A percentile compares a stretch with the other conserved stretches of the same genome.
phyloP scores from a whole-genome alignment of 2,888 invertebrate species.

The Sinodicranocentrus sp. region DNA sequence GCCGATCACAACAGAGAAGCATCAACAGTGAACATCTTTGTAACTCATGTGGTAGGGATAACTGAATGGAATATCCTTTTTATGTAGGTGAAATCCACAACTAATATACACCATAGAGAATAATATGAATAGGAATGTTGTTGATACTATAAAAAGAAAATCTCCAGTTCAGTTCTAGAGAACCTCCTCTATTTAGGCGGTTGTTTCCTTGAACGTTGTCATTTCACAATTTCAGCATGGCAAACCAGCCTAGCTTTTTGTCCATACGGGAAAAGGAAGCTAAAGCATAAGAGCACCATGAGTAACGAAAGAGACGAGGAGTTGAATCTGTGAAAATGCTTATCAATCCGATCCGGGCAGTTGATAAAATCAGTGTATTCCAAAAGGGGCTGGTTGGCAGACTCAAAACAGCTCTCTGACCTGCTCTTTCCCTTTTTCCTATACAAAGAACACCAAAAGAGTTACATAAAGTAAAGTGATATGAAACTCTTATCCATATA shows the following conservation, averaged over 20 bases:
- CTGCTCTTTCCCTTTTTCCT: constrained; percentile 72
- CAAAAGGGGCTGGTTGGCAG: constrained; percentile 52
- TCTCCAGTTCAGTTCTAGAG: background rate
- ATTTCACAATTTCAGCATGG: too few species aligned
- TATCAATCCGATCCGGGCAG: constrained; percentile 75
- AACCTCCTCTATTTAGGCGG: background rate
- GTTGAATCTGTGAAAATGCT: constrained; percentile 73
- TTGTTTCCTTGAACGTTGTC: too few species aligned
- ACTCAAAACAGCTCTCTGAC: constrained; percentile 74
- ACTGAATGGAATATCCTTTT: background rate
- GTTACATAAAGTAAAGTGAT: constrained; percentile 14
- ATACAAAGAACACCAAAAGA: constrained; percentile 35
- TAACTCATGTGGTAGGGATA: background rate
- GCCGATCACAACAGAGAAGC: background rate
- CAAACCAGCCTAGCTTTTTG: too few species aligned
- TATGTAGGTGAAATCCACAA: constrained; percentile 16
- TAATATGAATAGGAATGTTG: too few species aligned
- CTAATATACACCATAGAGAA: constrained; percentile 9
- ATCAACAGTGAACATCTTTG: constrained; percentile 19
- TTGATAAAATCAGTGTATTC: constrained; percentile 71
- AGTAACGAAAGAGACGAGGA: constrained; percentile 22
- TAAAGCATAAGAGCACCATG: constrained; percentile 1
- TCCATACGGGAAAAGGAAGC: background rate
- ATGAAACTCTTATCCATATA: background rate
- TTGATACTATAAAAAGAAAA: background rate